Base-by-base conservation (phyloP, 1,140 invertebrate genomes). In the Parapsyche elsis region DNA sequence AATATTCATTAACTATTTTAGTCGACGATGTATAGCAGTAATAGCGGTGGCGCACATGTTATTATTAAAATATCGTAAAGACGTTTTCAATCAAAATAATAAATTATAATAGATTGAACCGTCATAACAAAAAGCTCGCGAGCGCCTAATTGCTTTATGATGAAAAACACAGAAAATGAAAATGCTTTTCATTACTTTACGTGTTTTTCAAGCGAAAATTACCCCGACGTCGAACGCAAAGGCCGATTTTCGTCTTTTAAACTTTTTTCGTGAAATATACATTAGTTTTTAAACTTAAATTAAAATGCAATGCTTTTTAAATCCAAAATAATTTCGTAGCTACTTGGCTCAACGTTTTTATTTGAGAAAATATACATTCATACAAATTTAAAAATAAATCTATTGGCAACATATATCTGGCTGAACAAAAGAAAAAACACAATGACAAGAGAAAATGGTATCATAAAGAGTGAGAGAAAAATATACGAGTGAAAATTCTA, bases 361-460 rank as follows among this genome's bases (percentile, higher is more conserved):
- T 38, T 38, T 38, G 7, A 1, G 2, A 38, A 38, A 38, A 1
- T 4, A 38, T 38, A 38, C 30, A 38, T 38, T 38, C 30, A 7
- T 7, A 7, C 7, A 38, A 38, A 38, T 38, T 38, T n/a, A 38
- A 7, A 38, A 38, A 38, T 4, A 38, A 38, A 4, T 38, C 10
- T 5, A 53, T 79, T 81, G 71, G 23, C 71, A 16, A 75, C 64
- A 14, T 30, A 21, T 44, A 21, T 26, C 57, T 44, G 19, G 67
- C 79, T 67, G 46, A 70, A 80, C 77, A 82, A 80, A 82, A 70
- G 80, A 73, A 80, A 76, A 80, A 82, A 82, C 77, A 82, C 78
- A 82, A 78, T 82, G 81, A 82, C 81, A 82, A 61, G 53, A 53
- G 75, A 80, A 82, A 82, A 82, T 82, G 76, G 70, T 80, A 80